These are phyloP conservation scores for Hippolais icterina DNA, from an alignment of 2,113 vertebrate genomes.

Conservation along the genomic window DNA sequence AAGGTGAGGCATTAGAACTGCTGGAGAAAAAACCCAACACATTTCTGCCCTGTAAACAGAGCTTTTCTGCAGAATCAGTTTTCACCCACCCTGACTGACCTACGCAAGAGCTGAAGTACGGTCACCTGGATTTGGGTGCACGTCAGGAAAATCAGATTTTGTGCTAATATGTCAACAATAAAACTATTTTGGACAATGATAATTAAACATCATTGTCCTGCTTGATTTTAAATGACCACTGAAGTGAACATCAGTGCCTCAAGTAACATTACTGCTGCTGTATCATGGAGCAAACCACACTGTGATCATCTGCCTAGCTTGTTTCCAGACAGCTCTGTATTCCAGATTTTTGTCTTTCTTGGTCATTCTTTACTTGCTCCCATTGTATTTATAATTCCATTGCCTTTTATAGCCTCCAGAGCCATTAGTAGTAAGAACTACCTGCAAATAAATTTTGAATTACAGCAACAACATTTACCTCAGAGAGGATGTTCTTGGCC, in stretches of 20 bases:
- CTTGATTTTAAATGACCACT: not conserved
- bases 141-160: not conserved
- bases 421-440: not conserved
- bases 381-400: not conserved
- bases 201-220: not conserved
- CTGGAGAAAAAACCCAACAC: constrained; percentile 45
- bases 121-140: not conserved
- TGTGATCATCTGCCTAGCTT: not conserved
- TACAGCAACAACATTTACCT: constrained; percentile 73
- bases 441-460: not conserved
- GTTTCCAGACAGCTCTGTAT: not conserved
- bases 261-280: not conserved
- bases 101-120: accelerated
- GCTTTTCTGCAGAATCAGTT: not conserved
- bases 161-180: not conserved
- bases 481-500: constrained; percentile 83
- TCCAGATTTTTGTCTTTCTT: not conserved
- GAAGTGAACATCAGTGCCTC: not conserved
- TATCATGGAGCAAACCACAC: accelerated
- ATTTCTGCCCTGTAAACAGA: not conserved
- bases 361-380: not conserved
- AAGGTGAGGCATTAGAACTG: constrained; percentile 87
- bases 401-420: not conserved
- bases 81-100: not conserved
- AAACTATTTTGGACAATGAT: not conserved